These are phyloP conservation scores for Lithosia quadra DNA, from an alignment of 2,888 invertebrate genomes.

Conservation along the genomic window DNA sequence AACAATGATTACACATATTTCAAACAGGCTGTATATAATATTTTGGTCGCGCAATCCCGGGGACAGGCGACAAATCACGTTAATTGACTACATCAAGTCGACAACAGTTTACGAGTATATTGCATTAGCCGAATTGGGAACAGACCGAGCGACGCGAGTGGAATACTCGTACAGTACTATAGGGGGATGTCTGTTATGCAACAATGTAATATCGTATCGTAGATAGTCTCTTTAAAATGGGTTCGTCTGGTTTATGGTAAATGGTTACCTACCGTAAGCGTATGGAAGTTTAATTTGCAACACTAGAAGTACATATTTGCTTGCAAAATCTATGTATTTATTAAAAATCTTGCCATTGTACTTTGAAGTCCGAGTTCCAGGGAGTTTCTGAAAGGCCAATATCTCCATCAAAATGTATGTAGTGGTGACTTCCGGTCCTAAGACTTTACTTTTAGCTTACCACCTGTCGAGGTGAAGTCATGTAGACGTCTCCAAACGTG, in stretches of 20 bases:
- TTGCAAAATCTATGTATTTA: background rate
- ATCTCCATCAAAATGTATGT: no score
- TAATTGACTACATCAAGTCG: conserved; percentile 62
- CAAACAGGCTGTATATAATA: conserved; percentile 40
- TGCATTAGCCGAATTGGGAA: conserved; percentile 52
- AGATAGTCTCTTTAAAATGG: background rate
- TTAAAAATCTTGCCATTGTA: no score
- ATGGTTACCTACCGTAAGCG: background rate
- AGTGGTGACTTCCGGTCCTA: no score
- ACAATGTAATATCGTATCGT: background rate
- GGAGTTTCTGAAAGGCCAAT: no score
- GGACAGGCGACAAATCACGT: conserved; percentile 79
- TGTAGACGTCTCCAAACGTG: no score
- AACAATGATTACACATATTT: no score
- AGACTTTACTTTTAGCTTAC: no score
- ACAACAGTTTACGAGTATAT: conserved; percentile 40
- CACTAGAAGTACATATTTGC: background rate
- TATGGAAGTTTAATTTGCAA: background rate
- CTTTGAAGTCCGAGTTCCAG: no score
- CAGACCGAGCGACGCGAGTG: conserved; percentile 25
- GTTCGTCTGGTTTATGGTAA: background rate
- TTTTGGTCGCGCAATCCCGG: conserved; percentile 54
- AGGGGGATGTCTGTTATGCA: conserved; percentile 20
- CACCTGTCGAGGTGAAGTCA: no score
- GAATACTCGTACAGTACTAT: no score